Evolutionary conservation across 2,888 invertebrate genomes (phyloP), one percentile per base, ranked within the genome.

Genomic region (Parasteatoda lunata): DNA sequence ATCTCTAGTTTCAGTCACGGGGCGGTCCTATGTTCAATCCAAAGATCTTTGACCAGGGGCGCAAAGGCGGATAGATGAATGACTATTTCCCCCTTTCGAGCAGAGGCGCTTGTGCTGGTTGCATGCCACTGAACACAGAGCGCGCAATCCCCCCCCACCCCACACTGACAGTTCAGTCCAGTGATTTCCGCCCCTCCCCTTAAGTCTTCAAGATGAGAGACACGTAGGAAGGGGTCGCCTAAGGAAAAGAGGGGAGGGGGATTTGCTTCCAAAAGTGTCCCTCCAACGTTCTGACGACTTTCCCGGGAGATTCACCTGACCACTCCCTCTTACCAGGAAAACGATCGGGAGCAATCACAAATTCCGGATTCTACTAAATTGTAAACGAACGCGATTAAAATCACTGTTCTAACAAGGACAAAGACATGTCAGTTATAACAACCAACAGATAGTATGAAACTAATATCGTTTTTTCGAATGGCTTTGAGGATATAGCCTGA

Each of bases 221-320:
- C 81, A 75, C 75, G 81, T 75, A 81, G 76, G 77, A 54, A 59
- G 54, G 64, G 51, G 52, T 52, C 47, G 71, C 13, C 49, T 48
- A 71, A 15, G 51, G 76, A 11, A 11, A 15, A 7, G 11, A 9
- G 68, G 13, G 45, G 30, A 47, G 52, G 81, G 68, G 49, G 65
- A 51, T 72, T 47, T 48, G 69, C 69, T 75, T 59, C 75, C 70
- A 54, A 80, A 72, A 68, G 73, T 84, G 73, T 75, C 75, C 77
- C 66, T 72, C 72, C 9, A 48, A 47, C 49, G 75, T 75, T 59
- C 73, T 15, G 49, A 45, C 69, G 48, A 48, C 77, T 65, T 51
- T 69, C 85, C 79, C 75, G 8, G 47, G 85, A 85, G 85, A 79
- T 70, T 79, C 79, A 79, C 79, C 85, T 79, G 84, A 85, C 76